Percentiles rank a stretch among this genome's conserved stretches.
Conservation (phyloP, 2,113 vertebrate species). For the Australoheros scitulus region DNA sequence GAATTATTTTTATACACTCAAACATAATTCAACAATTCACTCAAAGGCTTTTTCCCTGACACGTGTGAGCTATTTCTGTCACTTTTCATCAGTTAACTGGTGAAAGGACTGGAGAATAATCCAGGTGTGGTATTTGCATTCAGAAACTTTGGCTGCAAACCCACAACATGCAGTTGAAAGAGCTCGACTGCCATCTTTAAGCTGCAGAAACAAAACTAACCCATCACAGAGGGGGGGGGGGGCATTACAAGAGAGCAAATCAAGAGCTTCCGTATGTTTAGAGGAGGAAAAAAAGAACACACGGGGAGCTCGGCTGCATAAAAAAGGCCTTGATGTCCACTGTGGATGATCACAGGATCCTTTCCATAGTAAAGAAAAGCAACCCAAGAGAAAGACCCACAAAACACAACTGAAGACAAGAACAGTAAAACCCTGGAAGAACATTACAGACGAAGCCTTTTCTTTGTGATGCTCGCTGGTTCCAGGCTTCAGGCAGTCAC, state of each 20-base stretch:
- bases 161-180: neutral
- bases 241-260: neutral
- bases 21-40: too few species aligned
- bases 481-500: neutral
- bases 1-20: neutral
- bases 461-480: neutral
- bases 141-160: too few species aligned
- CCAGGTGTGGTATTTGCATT: neutral
- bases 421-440: neutral
- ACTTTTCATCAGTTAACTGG: neutral
- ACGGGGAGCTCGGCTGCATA: neutral
- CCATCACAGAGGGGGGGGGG: neutral
- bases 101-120: neutral
- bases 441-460: neutral
- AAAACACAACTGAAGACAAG: neutral
- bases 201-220: neutral
- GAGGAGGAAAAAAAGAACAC: neutral
- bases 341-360: neutral
- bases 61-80: neutral
- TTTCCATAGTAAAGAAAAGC: neutral
- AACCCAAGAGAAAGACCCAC: neutral
- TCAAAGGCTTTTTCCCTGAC: too few species aligned
- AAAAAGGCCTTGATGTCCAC: neutral
- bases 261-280: neutral
- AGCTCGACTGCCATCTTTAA: neutral